Base-by-base conservation (phyloP, 1,140 invertebrate species). In the Ceratosolen solmsi region DNA sequence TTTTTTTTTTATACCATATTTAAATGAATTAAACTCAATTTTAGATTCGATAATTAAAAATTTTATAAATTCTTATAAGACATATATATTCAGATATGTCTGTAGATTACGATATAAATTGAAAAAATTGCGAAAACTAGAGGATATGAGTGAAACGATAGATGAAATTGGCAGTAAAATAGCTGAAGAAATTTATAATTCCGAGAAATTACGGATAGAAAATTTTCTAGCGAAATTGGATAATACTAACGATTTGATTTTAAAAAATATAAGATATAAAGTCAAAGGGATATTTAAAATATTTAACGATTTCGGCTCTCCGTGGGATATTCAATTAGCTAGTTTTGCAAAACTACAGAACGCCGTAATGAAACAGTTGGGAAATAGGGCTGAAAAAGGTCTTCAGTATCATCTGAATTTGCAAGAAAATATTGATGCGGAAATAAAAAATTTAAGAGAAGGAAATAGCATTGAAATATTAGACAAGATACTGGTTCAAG, bases 291-390 rank as follows among this genome's bases (percentile, higher is more conserved):
- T 20, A 0, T 41, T 81, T 13, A 68, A 75, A 17, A n/a, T 36
- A 8, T 81, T 81, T 41, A 27, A n/a, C 38, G 41, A 75, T 38
- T 81, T 75, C 27, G 79, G 79, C 5, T 81, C 58, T 5, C 79
- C 79, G 3, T 81, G 79, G 79, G 79, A 81, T 20, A 33, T 1
- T 13, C 60, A 38, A 5, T 25, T n/a, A 1, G 13, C 1, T 7
- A 58, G 22, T 56, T 75, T 75, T 70, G 17, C 4, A 2, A 81
- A 81, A n/a, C 8, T 75, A 2, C 71, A 75, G n/a, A 38, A 75
- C 11, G 0, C 27, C 1, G 25, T 49, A 2, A n/a, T 33, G 0
- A 15, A 38, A 15, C 58, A 75, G 17, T 46, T 81, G 30, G 22
- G 46, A 27, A 70, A 27, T 27, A 58, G 54, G n/a, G 54, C 60